Evolutionary conservation across 2,797 vertebrate genomes (phyloP).

Genomic region (Danio choprae): DNA sequence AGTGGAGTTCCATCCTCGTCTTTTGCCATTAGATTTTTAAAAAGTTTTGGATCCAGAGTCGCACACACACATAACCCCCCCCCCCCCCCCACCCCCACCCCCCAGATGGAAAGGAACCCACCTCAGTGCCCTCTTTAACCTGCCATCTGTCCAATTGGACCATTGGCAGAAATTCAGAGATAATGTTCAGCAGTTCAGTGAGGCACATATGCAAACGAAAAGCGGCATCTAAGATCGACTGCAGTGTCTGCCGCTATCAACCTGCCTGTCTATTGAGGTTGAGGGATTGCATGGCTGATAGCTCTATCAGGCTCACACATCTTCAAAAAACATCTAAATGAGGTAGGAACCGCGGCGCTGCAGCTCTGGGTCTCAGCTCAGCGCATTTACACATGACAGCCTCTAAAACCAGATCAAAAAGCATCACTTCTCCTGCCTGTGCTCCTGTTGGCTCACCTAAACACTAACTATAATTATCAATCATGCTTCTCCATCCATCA

Average conservation of each 20-base stretch:
- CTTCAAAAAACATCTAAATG: conserved; percentile 67
- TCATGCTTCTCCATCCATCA: conserved; percentile 52
- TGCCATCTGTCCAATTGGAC: conserved; percentile 39
- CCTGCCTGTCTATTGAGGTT: conserved; percentile 63
- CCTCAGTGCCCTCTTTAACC: conserved; percentile 15
- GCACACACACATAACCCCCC: neutral
- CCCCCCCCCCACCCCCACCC: too few species aligned
- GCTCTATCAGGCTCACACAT: conserved; percentile 73
- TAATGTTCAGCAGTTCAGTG: conserved; percentile 58
- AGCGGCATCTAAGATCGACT: conserved; percentile 65
- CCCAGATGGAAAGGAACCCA: conserved; percentile 8
- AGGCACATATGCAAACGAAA: conserved; percentile 54
- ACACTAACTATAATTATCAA: conserved; percentile 55
- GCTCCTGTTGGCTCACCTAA: conserved; percentile 40
- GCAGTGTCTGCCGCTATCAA: conserved; percentile 64
- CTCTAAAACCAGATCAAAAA: conserved; percentile 59
- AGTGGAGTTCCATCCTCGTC: neutral
- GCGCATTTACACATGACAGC: conserved; percentile 60
- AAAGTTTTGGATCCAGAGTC: conserved; percentile 9
- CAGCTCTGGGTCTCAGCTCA: conserved; percentile 54
- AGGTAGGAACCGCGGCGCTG: conserved; percentile 58
- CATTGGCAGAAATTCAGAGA: conserved; percentile 60
- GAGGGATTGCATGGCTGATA: conserved; percentile 67
- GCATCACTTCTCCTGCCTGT: conserved; percentile 39
- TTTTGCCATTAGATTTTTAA: neutral